Conservation (phyloP, 2,113 vertebrate species). For the Scytalopus superciliaris region DNA sequence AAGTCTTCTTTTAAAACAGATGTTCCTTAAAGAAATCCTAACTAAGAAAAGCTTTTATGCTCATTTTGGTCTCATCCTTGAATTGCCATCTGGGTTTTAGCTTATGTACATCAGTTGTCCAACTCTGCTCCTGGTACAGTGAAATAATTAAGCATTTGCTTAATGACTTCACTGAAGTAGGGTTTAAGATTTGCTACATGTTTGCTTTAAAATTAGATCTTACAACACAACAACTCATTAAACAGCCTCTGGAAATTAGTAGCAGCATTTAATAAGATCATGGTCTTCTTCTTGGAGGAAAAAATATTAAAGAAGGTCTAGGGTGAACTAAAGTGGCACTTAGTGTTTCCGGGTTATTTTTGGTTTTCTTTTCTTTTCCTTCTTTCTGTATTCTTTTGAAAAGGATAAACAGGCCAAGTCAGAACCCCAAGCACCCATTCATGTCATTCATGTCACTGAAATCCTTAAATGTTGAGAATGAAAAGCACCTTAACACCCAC, state of each 20-base stretch:
- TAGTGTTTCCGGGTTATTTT: background rate
- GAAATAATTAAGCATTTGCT: background rate
- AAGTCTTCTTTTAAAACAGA: background rate
- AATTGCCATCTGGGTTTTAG: background rate
- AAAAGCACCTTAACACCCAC: background rate
- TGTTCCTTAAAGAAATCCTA: background rate
- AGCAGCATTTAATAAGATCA: background rate
- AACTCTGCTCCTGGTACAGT: background rate
- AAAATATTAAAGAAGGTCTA: background rate
- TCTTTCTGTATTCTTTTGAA: background rate
- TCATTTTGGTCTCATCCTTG: background rate
- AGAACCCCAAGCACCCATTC: background rate
- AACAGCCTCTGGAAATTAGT: background rate
- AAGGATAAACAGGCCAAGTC: background rate
- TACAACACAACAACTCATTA: background rate
- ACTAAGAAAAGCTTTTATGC: background rate
- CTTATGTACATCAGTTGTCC: background rate
- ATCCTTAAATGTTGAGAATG: background rate
- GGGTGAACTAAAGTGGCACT: background rate
- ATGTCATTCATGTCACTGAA: background rate
- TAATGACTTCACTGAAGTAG: background rate
- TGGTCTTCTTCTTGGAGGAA: background rate
- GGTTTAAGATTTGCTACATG: background rate
- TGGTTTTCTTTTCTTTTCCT: fast-evolving
- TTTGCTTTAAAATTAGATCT: background rate